phyloP scores from a whole-genome alignment of 2,113 vertebrate genomes.

The Lophius piscatorius region DNA sequence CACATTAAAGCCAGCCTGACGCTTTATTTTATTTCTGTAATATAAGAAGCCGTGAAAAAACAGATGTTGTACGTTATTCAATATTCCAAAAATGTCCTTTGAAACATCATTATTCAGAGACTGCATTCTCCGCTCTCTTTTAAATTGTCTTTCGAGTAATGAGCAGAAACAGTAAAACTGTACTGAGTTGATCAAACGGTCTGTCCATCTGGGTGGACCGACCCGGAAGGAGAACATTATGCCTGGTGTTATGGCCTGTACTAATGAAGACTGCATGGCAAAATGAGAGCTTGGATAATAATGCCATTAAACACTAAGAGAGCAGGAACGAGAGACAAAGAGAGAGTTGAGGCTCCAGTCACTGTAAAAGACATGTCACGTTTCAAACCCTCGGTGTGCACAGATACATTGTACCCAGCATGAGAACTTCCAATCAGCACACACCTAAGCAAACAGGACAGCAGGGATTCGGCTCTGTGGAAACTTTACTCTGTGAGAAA shows the following conservation, averaged over 20 bases:
- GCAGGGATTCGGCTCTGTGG: constrained; percentile 72
- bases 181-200: constrained; percentile 69
- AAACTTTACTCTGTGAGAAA: constrained; percentile 82
- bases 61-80: constrained; percentile 78
- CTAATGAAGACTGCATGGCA: constrained; percentile 73
- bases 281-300: constrained; percentile 56
- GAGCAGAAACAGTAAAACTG: constrained; percentile 69
- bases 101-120: constrained; percentile 68
- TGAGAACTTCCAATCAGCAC: constrained; percentile 84
- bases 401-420: constrained; percentile 73
- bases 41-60: constrained; percentile 72
- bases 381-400: constrained; percentile 67
- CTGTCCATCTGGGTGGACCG: constrained; percentile 70
- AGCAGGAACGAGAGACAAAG: constrained; percentile 16
- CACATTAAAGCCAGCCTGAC: constrained; percentile 72
- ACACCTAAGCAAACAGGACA: constrained; percentile 84
- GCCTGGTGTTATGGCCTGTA: constrained; percentile 67
- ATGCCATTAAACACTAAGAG: constrained; percentile 66
- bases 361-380: constrained; percentile 74
- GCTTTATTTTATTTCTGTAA: constrained; percentile 77
- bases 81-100: constrained; percentile 74
- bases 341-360: constrained; percentile 60
- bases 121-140: constrained; percentile 47
- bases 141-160: constrained; percentile 65
- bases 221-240: constrained; percentile 72